A percentile compares a stretch with the other conserved stretches of the same genome.
These are phyloP conservation scores for Gymnocypris eckloni DNA, from an alignment of 2,797 vertebrate genomes.

Conservation along the genomic window DNA sequence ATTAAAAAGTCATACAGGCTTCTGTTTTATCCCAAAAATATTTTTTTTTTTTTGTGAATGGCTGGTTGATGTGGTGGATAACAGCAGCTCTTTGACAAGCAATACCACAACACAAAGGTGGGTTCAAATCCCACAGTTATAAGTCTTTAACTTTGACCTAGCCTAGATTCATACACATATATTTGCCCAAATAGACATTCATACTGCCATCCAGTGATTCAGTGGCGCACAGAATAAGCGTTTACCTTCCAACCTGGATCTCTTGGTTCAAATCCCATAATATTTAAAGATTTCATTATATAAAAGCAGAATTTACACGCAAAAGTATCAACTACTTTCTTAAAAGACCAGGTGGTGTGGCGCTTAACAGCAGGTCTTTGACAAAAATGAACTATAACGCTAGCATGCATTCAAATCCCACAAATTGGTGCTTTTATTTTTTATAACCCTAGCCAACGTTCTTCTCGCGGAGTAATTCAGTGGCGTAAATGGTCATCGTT, in stretches of 20 bases:
- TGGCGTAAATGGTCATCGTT: too few relatives aligned
- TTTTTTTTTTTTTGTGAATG: rapidly evolving
- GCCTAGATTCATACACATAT: background rate
- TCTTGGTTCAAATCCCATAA: background rate
- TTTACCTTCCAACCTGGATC: background rate
- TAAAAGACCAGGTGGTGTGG: too few relatives aligned
- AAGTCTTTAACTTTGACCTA: background rate
- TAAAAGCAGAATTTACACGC: background rate
- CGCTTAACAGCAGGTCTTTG: too few relatives aligned
- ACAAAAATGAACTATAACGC: too few relatives aligned
- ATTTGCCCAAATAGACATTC: background rate
- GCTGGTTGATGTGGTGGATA: background rate
- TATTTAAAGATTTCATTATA: background rate
- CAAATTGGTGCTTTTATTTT: too few relatives aligned
- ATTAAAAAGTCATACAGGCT: too few relatives aligned
- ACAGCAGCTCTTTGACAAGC: rapidly evolving
- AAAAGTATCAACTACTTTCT: too few relatives aligned
- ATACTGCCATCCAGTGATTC: too few relatives aligned
- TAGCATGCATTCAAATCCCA: too few relatives aligned
- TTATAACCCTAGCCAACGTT: too few relatives aligned
- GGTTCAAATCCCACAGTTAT: background rate
- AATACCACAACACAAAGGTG: background rate
- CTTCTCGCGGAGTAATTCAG: too few relatives aligned
- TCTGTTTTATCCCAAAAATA: background rate
- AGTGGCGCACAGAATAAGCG: background rate